A percentile compares a stretch with the other conserved stretches of the same genome.
Evolutionary conservation across 2,888 invertebrate species (phyloP).

Genomic region (Coremacera marginata): DNA sequence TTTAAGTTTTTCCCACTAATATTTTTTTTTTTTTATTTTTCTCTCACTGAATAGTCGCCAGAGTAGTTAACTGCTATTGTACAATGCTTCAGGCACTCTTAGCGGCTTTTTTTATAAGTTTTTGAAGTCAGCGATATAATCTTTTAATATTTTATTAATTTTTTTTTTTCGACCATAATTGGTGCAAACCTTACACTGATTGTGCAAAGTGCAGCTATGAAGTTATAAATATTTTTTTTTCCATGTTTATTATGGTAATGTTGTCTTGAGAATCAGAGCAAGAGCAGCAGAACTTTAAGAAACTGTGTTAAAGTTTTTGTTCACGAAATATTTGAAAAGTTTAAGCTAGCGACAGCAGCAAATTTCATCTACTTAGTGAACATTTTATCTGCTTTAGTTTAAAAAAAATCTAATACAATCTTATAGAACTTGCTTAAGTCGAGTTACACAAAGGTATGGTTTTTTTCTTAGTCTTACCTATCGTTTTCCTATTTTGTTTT

Average conservation of each 20-base stretch:
- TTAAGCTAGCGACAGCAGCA: too few species aligned
- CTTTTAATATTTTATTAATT: background rate
- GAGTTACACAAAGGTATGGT: too few species aligned
- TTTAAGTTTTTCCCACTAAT: background rate
- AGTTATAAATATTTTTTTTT: background rate
- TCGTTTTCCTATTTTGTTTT: too few species aligned
- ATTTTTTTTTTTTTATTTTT: too few species aligned
- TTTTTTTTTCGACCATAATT: background rate
- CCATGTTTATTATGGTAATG: background rate
- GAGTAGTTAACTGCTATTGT: background rate
- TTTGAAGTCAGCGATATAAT: background rate
- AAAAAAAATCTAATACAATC: too few species aligned
- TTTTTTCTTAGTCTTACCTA: too few species aligned
- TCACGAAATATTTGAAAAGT: too few species aligned
- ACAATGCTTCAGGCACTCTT: background rate
- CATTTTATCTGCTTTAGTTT: too few species aligned
- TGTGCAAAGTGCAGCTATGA: background rate
- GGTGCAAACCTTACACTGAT: slow-evolving; percentile 1
- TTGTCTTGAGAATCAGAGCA: background rate
- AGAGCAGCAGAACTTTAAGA: background rate
- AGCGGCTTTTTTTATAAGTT: background rate
- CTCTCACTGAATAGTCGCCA: background rate
- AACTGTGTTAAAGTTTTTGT: too few species aligned
- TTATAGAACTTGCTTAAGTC: too few species aligned
- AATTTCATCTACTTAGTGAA: too few species aligned